Evolutionary conservation across 2,888 invertebrate genomes (phyloP).

Genomic region (Elegia similella): DNA sequence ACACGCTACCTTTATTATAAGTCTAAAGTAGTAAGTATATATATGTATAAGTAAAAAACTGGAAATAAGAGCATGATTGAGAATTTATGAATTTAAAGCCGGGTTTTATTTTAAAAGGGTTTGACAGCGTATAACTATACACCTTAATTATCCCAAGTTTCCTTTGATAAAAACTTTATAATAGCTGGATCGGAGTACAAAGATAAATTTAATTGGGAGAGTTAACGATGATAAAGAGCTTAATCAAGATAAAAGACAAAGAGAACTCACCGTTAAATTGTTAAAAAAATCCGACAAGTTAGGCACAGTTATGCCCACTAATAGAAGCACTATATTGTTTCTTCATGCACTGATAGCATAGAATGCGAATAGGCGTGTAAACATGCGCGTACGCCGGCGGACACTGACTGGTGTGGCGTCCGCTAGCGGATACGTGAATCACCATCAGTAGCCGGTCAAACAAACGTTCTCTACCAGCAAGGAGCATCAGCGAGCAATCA

Average conservation of each 20-base stretch:
- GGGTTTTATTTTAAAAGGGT: too few relatives aligned
- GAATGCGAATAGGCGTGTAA: constrained; percentile 53
- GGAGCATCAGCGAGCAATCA: constrained; percentile 25
- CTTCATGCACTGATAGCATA: constrained; percentile 64
- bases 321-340: constrained; percentile 52
- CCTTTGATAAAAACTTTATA: constrained; percentile 1
- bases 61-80: too few relatives aligned
- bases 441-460: constrained; percentile 54
- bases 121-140: too few relatives aligned
- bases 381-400: constrained; percentile 62
- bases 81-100: too few relatives aligned
- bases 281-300: constrained; percentile 25
- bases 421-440: constrained; percentile 67
- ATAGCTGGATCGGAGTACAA: neutral
- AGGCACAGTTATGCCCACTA: constrained; percentile 46
- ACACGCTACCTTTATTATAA: too few relatives aligned
- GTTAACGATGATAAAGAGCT: neutral
- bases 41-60: too few relatives aligned
- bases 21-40: too few relatives aligned
- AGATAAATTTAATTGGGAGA: neutral
- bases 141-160: neutral
- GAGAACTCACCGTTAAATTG: neutral
- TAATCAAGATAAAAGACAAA: neutral
- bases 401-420: constrained; percentile 46
- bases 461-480: constrained; percentile 42